Evolutionary conservation across 2,113 vertebrate species (phyloP), one percentile per base, ranked within the genome.

Genomic region (Hippocampus mohnikei): DNA sequence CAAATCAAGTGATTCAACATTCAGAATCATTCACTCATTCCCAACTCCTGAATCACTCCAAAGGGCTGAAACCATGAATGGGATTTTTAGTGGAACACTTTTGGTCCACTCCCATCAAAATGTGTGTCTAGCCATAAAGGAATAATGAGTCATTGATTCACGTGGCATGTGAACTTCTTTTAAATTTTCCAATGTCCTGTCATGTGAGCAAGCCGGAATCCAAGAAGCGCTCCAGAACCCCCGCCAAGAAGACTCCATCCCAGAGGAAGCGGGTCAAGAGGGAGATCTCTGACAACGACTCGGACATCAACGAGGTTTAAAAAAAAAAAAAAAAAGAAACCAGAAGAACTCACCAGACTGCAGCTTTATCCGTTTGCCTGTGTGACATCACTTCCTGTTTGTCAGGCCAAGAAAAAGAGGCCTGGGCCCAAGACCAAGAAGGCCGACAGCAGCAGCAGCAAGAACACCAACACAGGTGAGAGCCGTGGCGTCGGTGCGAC

Each of bases 381-480:
- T 50, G 52, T 8, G 6, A 16, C 5, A 18, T 20, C 2, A 56
- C 3, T 60, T 15, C 41, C 41, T 33, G 3, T 37, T 58, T 69
- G 9, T 0, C 83, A 96, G 95, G 90, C 92, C 64, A 94, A 93
- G 42, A 96, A 96, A 90, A 97, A 94, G 88, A 84, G 94, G 90
- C 96, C 84, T 0, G 78, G 86, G 69, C 92, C 96, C 7, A 95
- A 95, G 79, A 94, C 95, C 42, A 98, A 98, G 88, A 98, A 97
- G 84, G 96, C 97, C 50, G 97, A 98, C 80, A 99, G 97, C 86
- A 99, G 97, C 86, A 99, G 96, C 89, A 93, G 92, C 82, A 96
- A 94, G 78, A 95, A 92, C 61, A 90, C 88, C 61, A 94, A 81
- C 86, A 92, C 94, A 74, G 96, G 84, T 88, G 75, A 87, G 84